Evolutionary conservation across 2,797 vertebrate genomes (phyloP).

Genomic region (Cygnus olor): DNA sequence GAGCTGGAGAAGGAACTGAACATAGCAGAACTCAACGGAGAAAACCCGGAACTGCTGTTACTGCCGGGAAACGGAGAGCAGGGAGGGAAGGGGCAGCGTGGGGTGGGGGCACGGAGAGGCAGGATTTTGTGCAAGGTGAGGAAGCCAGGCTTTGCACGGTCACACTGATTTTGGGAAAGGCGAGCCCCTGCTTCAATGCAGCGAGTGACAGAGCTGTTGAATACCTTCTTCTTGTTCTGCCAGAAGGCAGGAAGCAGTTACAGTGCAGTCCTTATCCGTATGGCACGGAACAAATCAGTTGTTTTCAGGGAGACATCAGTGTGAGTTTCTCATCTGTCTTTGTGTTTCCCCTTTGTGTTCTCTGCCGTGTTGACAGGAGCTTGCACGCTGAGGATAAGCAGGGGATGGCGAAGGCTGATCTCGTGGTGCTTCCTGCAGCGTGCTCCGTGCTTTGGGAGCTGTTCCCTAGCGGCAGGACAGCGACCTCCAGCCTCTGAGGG

Average conservation of each 20-base stretch:
- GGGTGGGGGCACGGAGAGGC: not conserved
- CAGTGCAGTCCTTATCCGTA: not conserved
- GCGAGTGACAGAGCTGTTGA: not conserved
- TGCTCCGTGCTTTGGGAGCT: not conserved
- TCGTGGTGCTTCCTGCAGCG: not conserved
- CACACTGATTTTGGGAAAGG: not conserved
- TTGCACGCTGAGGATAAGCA: not conserved
- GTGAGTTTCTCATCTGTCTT: not conserved
- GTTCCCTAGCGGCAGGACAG: fast-evolving
- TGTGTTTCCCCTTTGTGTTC: not conserved
- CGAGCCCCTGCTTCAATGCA: fast-evolving
- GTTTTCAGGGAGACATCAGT: not conserved
- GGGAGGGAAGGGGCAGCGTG: not conserved
- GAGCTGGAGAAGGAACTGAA: not conserved
- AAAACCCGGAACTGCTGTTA: not conserved
- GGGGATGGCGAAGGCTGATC: not conserved
- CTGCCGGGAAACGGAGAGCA: too few relatives aligned
- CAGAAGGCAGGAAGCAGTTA: not conserved
- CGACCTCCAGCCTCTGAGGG: not conserved
- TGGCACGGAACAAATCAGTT: not conserved
- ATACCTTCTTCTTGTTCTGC: not conserved
- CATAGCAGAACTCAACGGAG: not conserved
- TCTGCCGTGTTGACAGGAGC: not conserved
- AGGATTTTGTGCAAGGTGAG: not conserved
- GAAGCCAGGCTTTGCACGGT: not conserved